Conservation (phyloP, 2,113 vertebrate genomes). For the Tichodroma muraria region DNA sequence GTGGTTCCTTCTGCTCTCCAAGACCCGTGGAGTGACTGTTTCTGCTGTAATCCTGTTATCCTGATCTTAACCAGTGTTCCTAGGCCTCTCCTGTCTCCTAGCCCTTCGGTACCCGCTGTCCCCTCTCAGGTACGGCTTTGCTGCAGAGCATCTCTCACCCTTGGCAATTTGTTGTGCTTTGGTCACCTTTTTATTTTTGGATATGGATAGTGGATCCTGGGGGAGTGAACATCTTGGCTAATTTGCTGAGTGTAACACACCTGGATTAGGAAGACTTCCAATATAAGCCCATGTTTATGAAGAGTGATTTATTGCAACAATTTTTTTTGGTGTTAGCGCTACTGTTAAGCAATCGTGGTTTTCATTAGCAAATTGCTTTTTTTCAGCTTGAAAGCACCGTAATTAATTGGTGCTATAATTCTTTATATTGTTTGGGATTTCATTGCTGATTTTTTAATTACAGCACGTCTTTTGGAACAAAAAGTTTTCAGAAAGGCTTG, state of each 20-base stretch:
- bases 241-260: not conserved
- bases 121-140: not conserved
- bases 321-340: not conserved
- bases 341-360: not conserved
- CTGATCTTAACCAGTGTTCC: not conserved
- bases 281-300: not conserved
- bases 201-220: not conserved
- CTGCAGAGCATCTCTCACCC: not conserved
- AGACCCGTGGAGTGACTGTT: not conserved
- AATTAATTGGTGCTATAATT: slow-evolving; percentile 44
- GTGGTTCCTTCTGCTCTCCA: not conserved
- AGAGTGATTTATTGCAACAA: not conserved
- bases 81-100: not conserved
- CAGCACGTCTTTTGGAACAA: not conserved
- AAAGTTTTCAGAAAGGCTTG: not conserved
- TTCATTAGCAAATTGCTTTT: slow-evolving; percentile 15
- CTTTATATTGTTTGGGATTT: slow-evolving; percentile 16
- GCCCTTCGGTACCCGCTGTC: not conserved
- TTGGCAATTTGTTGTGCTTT: not conserved
- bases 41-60: not conserved
- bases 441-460: slow-evolving; percentile 12
- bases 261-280: not conserved
- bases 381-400: not conserved
- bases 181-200: not conserved
- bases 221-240: not conserved